phyloP scores from a whole-genome alignment of 2,797 vertebrate genomes.

The Chromobotia macracanthus region DNA sequence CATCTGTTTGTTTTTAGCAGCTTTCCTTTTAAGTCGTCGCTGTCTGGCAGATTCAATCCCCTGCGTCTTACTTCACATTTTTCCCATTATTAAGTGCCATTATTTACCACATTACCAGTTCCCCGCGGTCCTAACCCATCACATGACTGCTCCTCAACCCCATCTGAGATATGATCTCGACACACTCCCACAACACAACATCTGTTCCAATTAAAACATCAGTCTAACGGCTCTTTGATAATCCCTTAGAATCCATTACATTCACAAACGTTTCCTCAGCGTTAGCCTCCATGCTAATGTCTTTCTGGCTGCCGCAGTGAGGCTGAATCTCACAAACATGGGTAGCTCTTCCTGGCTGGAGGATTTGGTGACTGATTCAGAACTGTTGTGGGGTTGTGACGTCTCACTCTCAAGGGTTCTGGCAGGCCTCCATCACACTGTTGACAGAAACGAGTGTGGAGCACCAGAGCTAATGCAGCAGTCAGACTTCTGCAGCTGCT shows the following conservation, averaged over 20 bases:
- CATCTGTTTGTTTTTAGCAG: no score
- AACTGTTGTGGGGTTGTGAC: not conserved
- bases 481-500: conserved; percentile 13
- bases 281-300: not conserved
- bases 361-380: conserved; percentile 33
- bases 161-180: no score
- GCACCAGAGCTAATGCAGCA: conserved; percentile 2
- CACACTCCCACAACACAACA: not conserved
- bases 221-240: not conserved
- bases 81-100: no score
- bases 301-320: no score
- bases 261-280: not conserved
- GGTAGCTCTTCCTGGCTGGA: not conserved
- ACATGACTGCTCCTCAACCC: no score
- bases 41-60: no score
- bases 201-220: conserved; percentile 3
- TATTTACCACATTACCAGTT: no score
- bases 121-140: no score
- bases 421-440: conserved; percentile 24
- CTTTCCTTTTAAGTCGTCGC: no score
- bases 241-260: not conserved
- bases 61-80: no score
- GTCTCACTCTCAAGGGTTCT: conserved; percentile 18
- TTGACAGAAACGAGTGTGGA: conserved; percentile 14
- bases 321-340: no score